Evolutionary conservation across 2,888 invertebrate species (phyloP).

Genomic region (Oscheius sp.): DNA sequence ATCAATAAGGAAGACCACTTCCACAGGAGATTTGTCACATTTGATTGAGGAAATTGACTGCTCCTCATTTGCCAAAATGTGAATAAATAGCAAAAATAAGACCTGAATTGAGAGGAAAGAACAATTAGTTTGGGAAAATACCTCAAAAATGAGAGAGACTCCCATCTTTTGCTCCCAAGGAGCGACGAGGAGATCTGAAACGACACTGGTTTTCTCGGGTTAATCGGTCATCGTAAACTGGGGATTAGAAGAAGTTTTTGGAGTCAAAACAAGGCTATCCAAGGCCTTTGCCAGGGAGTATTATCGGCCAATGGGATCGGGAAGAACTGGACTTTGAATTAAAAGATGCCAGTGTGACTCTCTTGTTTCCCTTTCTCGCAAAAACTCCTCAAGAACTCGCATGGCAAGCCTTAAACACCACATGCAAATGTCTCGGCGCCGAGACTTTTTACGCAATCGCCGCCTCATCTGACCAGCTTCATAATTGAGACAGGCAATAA

Average conservation of each 20-base stretch:
- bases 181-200: background rate
- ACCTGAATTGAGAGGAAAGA: background rate
- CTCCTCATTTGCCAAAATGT: background rate
- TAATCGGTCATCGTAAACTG: constrained; percentile 13
- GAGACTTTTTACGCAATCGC: too few species aligned
- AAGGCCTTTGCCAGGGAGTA: background rate
- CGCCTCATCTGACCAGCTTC: background rate
- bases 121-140: background rate
- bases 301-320: background rate
- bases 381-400: background rate
- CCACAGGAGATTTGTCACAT: constrained; percentile 24
- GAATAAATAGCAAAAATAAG: background rate
- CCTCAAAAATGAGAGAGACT: background rate
- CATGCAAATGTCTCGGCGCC: background rate
- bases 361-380: background rate
- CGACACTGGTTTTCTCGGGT: background rate
- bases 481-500: background rate
- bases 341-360: background rate
- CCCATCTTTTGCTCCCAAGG: background rate
- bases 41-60: background rate
- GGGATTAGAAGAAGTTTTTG: background rate
- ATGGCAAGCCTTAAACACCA: background rate
- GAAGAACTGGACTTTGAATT: background rate
- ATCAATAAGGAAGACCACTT: constrained; percentile 25
- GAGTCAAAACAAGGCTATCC: background rate